Evolutionary conservation across 35 echinoderm and acorn worm genomes (phyloP), one percentile per base, ranked within the genome.

Genomic region (Apostichopus japonicus): DNA sequence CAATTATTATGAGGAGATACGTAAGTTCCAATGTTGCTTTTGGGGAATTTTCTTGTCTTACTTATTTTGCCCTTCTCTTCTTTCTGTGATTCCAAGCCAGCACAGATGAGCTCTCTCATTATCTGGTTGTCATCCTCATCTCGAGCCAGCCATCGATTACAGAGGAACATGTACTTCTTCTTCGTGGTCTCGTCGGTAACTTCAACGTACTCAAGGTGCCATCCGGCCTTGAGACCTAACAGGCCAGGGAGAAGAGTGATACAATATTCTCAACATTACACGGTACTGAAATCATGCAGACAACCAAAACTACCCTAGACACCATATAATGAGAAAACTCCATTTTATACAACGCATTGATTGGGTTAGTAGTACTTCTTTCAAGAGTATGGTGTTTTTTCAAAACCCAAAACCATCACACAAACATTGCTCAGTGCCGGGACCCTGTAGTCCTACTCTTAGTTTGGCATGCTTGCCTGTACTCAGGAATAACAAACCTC

Each of bases 11-110:
- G 33, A 44, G 33, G 33, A 44, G 33, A 44, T 44, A 44, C 33
- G 33, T 44, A 44, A 44, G 33, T 44, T 44, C 33, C 2, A 3
- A 44, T 1, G 33, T 33, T 33, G 27, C 4, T 44, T 44, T 44
- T 44, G 2, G 33, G 2, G 33, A 80, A 13, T 80, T 9, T 23
- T 27, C 6, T 6, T 44, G 86, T 92, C 94, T 95, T 83, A 98
- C 96, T 93, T 52, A 99, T 93, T 89, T 99, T 99, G 58, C 93
- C 97, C 58, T 99, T 96, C 59, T 99, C 95, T 52, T 96, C 93
- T 72, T 93, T 93, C 5, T 95, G 97, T 54, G 93, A 95, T 86
- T 58, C 83, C 56, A 54, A 87, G 51, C 79, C 91, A 72, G 75
- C 73, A 91, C 97, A 99, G 22, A 91, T 96, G 21, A 93, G 88